These are phyloP conservation scores for Pomatorhinus ruficollis DNA, from an alignment of 2,113 vertebrate species.

Conservation along the genomic window DNA sequence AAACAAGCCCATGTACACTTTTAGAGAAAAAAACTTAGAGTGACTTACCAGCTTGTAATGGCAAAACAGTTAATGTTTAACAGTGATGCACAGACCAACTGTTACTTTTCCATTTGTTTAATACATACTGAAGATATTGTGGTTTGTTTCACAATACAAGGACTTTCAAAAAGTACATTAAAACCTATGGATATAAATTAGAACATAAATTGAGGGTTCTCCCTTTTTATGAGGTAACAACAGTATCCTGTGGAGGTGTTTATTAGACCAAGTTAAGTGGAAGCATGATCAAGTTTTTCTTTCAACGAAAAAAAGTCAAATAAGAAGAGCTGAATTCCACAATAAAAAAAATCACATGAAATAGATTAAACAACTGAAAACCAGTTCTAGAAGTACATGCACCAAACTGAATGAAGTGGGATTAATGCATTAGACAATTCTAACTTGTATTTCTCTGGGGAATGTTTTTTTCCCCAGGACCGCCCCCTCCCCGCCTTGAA, in stretches of 20 bases:
- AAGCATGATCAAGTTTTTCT: neutral
- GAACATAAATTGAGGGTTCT: slow-evolving; percentile 39
- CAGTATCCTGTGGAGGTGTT: slow-evolving; percentile 54
- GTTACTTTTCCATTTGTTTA: neutral
- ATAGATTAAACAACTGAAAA: neutral
- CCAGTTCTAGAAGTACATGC: neutral
- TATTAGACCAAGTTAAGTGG: slow-evolving; percentile 54
- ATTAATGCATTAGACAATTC: neutral
- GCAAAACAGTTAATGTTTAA: slow-evolving; percentile 18
- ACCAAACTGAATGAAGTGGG: neutral
- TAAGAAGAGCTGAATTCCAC: neutral
- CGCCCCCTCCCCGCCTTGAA: no score
- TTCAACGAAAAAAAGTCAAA: neutral
- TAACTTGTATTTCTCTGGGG: no score
- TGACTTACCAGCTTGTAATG: neutral
- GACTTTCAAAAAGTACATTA: slow-evolving; percentile 21
- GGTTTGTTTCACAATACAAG: slow-evolving; percentile 21
- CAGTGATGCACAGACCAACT: neutral
- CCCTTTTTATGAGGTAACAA: slow-evolving; percentile 64
- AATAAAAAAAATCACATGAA: neutral
- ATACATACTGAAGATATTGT: neutral
- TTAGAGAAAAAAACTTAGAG: neutral
- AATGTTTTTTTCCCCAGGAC: no score
- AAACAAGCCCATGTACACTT: neutral
- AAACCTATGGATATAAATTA: slow-evolving; percentile 44